phyloP scores from a whole-genome alignment of 2,113 vertebrate genomes.

The Emydocephalus ijimae region DNA sequence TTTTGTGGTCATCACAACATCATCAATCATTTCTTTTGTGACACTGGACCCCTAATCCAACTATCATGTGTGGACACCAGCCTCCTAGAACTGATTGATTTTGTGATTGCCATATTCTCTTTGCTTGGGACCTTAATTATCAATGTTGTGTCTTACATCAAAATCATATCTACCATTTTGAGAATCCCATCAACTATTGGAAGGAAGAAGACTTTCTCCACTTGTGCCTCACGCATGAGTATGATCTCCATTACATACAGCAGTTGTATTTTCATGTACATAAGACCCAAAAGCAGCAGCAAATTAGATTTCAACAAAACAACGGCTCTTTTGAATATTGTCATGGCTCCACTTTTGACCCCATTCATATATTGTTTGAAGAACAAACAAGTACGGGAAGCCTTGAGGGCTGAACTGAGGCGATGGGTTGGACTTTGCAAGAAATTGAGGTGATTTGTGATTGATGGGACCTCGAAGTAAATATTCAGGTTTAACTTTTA shows the following conservation, averaged over 20 bases:
- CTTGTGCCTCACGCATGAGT: background rate
- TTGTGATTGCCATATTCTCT: background rate
- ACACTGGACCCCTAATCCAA: background rate
- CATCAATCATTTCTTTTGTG: background rate
- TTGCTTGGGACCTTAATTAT: background rate
- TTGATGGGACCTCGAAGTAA: background rate
- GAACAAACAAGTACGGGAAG: background rate
- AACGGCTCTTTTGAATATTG: background rate
- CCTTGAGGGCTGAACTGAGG: background rate
- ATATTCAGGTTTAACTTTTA: background rate
- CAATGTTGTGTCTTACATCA: background rate
- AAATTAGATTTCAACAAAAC: background rate
- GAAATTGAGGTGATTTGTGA: background rate
- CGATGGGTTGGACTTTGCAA: background rate
- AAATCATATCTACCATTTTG: background rate
- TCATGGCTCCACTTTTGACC: background rate
- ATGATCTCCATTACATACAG: background rate
- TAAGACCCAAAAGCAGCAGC: background rate
- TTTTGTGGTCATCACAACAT: conserved; percentile 36
- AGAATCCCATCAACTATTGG: background rate
- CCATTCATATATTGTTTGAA: background rate
- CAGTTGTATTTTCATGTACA: background rate
- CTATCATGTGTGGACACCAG: background rate
- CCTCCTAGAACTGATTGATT: background rate
- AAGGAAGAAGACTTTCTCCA: background rate